A percentile compares a stretch with the other conserved stretches of the same genome.
phyloP scores from a whole-genome alignment of 2,797 vertebrate species.

The Pelochelys cantorii region DNA sequence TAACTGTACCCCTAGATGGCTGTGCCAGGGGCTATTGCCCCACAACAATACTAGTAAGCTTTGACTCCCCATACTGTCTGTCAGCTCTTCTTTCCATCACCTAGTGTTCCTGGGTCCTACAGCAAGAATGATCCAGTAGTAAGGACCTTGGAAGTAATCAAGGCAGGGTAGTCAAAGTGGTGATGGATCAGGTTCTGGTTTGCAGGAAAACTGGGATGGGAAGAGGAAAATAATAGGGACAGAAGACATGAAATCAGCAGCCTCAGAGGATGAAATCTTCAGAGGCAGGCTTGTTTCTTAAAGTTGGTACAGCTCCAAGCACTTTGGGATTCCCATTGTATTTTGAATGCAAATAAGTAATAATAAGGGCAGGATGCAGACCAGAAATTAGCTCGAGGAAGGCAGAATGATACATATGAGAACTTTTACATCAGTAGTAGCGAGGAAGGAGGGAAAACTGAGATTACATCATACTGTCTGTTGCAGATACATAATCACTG shows the following conservation, averaged over 20 bases:
- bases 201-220: not conserved
- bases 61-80: not conserved
- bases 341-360: not conserved
- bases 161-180: not conserved
- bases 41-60: not conserved
- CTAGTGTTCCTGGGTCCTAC: not conserved
- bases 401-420: not conserved
- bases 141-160: not conserved
- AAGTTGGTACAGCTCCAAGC: not conserved
- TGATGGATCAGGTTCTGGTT: not conserved
- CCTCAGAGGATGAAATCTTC: not conserved
- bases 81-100: not conserved
- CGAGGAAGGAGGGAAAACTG: not conserved
- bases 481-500: not conserved
- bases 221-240: not conserved
- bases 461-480: not conserved
- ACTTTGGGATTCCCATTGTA: not conserved
- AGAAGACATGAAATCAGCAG: not conserved
- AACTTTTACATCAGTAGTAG: not conserved
- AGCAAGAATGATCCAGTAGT: not conserved
- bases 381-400: not conserved
- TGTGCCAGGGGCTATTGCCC: not conserved
- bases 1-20: not conserved
- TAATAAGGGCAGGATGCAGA: not conserved
- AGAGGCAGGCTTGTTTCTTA: not conserved